Evolutionary conservation across 2,888 invertebrate species (phyloP).

Genomic region (Leucania comma): DNA sequence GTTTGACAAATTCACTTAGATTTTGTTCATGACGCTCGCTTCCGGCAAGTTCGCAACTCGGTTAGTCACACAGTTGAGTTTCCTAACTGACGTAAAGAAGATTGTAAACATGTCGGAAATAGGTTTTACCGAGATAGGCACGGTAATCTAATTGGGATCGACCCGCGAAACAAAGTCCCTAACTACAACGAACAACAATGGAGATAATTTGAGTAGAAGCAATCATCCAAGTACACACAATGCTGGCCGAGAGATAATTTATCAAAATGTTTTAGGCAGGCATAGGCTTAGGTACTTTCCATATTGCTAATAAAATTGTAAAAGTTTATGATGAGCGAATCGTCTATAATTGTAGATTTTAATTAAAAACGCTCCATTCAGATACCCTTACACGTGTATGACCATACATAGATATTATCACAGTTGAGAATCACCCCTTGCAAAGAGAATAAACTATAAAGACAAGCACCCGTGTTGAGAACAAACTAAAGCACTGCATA

Average conservation of each 20-base stretch:
- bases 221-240: constrained; percentile 38
- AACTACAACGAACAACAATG: constrained; percentile 57
- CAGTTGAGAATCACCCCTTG: constrained; percentile 14
- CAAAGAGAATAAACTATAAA: constrained; percentile 22
- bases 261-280: constrained; percentile 32
- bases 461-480: constrained; percentile 37
- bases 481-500: constrained; percentile 59
- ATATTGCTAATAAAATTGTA: constrained; percentile 20
- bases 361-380: constrained; percentile 5
- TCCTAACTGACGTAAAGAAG: constrained; percentile 70
- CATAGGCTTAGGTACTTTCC: not conserved
- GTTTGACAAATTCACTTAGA: constrained; percentile 88
- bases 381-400: constrained; percentile 12
- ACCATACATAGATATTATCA: constrained; percentile 30
- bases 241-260: constrained; percentile 26
- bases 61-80: constrained; percentile 76
- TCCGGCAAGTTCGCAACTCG: constrained; percentile 81
- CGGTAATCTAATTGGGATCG: constrained; percentile 60
- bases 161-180: constrained; percentile 48
- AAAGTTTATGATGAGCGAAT: constrained; percentile 12
- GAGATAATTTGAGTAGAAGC: constrained; percentile 30
- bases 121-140: constrained; percentile 70
- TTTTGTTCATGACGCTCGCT: constrained; percentile 84
- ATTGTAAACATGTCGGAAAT: constrained; percentile 76
- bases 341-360: not conserved